Conservation (phyloP, 2,888 invertebrate genomes). For the Drosophila macrothrix region DNA sequence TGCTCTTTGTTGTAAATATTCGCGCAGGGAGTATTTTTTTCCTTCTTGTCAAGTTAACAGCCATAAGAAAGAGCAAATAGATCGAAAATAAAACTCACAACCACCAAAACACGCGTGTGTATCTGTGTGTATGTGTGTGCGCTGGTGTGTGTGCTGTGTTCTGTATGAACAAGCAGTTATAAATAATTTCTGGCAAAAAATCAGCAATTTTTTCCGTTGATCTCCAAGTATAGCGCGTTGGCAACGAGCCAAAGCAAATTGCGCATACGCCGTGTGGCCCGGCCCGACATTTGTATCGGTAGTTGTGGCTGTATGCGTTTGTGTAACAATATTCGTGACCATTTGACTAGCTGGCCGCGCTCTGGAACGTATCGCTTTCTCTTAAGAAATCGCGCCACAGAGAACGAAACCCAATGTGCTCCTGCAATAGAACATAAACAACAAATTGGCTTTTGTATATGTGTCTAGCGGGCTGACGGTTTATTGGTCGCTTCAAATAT, state of each 20-base stretch:
- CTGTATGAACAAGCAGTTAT: conserved; percentile 80
- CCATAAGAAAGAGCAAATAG: conserved; percentile 61
- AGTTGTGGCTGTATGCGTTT: conserved; percentile 28
- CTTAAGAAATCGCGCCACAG: conserved; percentile 44
- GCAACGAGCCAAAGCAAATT: conserved; percentile 88
- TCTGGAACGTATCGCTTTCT: conserved; percentile 50
- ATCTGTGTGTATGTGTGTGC: conserved; percentile 13
- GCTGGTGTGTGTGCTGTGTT: conserved; percentile 24
- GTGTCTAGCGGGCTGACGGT: background rate
- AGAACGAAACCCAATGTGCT: conserved; percentile 12
- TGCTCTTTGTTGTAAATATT: conserved; percentile 46
- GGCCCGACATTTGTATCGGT: conserved; percentile 64
- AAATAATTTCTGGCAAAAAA: conserved; percentile 85
- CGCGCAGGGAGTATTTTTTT: conserved; percentile 14
- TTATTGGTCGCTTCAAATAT: conserved; percentile 25
- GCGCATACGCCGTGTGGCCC: conserved; percentile 84
- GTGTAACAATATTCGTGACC: conserved; percentile 24
- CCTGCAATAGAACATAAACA: conserved; percentile 48
- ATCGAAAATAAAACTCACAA: conserved; percentile 58
- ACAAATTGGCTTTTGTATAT: conserved; percentile 19
- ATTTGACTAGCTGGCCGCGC: conserved; percentile 19
- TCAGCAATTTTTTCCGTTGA: conserved; percentile 86
- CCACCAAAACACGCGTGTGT: background rate
- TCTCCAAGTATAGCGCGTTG: conserved; percentile 96
- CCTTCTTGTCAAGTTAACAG: conserved; percentile 44